A percentile compares a stretch with the other conserved stretches of the same genome.
Conservation (phyloP, 2,888 invertebrate genomes). For the Papilio elwesi region DNA sequence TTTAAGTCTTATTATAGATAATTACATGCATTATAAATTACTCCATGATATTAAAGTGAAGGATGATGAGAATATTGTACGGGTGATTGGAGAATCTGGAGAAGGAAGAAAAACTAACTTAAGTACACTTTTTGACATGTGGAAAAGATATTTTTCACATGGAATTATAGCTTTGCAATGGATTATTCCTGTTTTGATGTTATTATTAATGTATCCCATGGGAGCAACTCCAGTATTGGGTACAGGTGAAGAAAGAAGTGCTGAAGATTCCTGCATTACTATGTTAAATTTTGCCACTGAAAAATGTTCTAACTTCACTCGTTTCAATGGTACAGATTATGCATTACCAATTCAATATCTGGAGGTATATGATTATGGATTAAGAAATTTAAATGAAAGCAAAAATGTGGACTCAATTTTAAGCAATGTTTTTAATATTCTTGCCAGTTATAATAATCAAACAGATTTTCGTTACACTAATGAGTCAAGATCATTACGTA, state of each 20-base stretch:
- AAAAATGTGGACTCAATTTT: constrained; percentile 60
- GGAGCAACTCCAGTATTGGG: constrained; percentile 58
- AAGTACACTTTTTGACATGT: constrained; percentile 51
- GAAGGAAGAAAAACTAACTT: constrained; percentile 43
- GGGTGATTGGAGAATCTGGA: constrained; percentile 52
- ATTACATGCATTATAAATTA: constrained; percentile 75
- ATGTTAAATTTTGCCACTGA: constrained; percentile 60
- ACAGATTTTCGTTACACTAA: constrained; percentile 53
- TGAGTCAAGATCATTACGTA: constrained; percentile 56
- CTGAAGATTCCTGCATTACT: constrained; percentile 63
- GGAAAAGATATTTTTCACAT: constrained; percentile 64
- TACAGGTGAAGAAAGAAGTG: constrained; percentile 53
- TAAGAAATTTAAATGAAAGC: constrained; percentile 51
- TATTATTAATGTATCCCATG: constrained; percentile 71
- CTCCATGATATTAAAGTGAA: constrained; percentile 58
- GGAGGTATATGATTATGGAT: constrained; percentile 57
- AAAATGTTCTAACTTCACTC: constrained; percentile 55
- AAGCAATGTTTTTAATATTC: constrained; percentile 65
- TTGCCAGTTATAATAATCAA: constrained; percentile 61
- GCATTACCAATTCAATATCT: constrained; percentile 54
- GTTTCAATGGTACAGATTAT: constrained; percentile 37
- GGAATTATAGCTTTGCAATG: constrained; percentile 69
- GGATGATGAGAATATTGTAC: constrained; percentile 64
- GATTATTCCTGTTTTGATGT: constrained; percentile 67
- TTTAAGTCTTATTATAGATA: constrained; percentile 70